Percentiles rank a stretch among this genome's conserved stretches.
phyloP scores from a whole-genome alignment of 2,113 vertebrate genomes.

The Calypte anna region DNA sequence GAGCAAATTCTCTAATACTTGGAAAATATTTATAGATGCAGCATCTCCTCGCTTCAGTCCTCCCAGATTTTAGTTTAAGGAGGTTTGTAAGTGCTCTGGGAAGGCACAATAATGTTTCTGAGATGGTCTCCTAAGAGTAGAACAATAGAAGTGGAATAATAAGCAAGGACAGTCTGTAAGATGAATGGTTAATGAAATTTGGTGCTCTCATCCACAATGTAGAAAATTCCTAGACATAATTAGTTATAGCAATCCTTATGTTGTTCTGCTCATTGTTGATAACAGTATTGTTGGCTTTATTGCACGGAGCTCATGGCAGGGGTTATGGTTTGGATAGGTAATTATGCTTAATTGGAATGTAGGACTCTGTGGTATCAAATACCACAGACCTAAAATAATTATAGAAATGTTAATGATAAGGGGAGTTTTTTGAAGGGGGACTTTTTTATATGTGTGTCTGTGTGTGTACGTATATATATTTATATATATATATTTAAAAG shows the following conservation, averaged over 20 bases:
- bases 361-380: not conserved
- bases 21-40: not conserved
- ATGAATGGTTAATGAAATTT: not conserved
- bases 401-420: not conserved
- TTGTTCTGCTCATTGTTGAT: not conserved
- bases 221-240: not conserved
- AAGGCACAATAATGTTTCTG: not conserved
- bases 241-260: not conserved
- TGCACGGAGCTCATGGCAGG: not conserved
- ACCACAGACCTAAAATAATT: not conserved
- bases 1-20: not conserved
- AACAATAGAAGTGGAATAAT: not conserved
- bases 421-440: not conserved
- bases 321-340: not conserved
- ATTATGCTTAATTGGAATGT: not conserved
- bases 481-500: not conserved
- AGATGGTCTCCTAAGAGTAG: not conserved
- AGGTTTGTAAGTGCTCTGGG: not conserved
- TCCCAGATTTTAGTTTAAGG: not conserved
- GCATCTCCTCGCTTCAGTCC: accelerated
- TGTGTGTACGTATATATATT: not conserved
- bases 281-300: not conserved
- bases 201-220: not conserved
- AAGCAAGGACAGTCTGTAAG: not conserved
- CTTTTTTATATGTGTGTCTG: not conserved